These are phyloP conservation scores for Simalia tracyae DNA, from an alignment of 2,797 vertebrate species.

Conservation along the genomic window DNA sequence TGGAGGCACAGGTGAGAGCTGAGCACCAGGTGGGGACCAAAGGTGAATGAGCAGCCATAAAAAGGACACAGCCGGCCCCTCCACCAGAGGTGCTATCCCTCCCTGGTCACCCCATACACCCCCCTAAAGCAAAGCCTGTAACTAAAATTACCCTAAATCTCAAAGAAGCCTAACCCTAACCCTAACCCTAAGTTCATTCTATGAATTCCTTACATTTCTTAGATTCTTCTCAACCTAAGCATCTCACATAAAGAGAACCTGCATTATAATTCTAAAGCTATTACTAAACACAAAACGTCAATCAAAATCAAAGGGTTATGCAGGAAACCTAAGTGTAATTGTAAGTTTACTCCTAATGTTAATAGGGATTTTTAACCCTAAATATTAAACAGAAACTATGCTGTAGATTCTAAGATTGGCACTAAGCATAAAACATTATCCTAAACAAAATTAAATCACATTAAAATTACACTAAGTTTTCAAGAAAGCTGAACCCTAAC, in stretches of 20 bases:
- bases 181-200: not conserved
- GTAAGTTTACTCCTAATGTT: not conserved
- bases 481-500: no score
- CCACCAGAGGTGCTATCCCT: no score
- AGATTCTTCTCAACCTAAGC: not conserved
- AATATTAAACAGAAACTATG: not conserved
- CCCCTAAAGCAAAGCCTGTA: not conserved
- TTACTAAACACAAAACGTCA: not conserved
- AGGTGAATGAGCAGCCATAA: no score
- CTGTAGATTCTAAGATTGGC: not conserved
- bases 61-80: no score
- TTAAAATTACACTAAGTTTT: not conserved
- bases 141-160: not conserved
- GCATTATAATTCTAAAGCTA: not conserved
- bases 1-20: no score
- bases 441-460: not conserved
- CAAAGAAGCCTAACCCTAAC: not conserved
- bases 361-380: not conserved
- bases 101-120: not conserved
- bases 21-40: no score
- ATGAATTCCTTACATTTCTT: not conserved
- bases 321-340: not conserved
- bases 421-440: not conserved
- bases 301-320: not conserved
- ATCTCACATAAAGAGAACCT: not conserved